Evolutionary conservation across 2,113 vertebrate species (phyloP).

Genomic region (Elachura formosa): DNA sequence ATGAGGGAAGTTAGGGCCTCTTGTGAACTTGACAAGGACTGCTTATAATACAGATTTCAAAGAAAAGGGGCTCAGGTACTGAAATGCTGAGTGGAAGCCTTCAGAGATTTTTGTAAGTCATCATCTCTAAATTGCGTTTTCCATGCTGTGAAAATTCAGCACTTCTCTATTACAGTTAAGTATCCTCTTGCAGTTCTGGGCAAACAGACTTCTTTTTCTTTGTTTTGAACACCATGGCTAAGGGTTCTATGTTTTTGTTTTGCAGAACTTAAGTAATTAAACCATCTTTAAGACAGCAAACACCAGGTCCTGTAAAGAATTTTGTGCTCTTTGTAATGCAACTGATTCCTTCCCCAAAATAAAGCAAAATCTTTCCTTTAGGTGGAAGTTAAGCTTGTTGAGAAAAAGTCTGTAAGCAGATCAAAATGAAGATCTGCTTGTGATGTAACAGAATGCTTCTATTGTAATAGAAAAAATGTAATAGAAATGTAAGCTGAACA

Average conservation of each 20-base stretch:
- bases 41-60: background rate
- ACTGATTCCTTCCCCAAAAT: background rate
- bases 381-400: background rate
- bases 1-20: background rate
- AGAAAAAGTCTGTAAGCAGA: background rate
- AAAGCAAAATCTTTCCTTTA: background rate
- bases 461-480: background rate
- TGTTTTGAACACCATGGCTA: background rate
- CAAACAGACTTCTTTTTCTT: background rate
- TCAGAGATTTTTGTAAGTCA: background rate
- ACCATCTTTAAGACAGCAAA: background rate
- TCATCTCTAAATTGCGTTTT: background rate
- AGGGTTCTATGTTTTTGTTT: background rate
- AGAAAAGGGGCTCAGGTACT: accelerated
- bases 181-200: background rate
- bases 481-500: background rate
- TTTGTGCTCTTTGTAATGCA: background rate
- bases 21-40: background rate
- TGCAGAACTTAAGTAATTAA: background rate
- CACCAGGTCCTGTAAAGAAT: background rate
- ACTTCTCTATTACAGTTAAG: background rate
- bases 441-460: background rate
- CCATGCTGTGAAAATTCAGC: background rate
- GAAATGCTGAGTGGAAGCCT: background rate
- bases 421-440: background rate